Conservation (phyloP, 1,140 invertebrate species). For the Antheraea pernyi region DNA sequence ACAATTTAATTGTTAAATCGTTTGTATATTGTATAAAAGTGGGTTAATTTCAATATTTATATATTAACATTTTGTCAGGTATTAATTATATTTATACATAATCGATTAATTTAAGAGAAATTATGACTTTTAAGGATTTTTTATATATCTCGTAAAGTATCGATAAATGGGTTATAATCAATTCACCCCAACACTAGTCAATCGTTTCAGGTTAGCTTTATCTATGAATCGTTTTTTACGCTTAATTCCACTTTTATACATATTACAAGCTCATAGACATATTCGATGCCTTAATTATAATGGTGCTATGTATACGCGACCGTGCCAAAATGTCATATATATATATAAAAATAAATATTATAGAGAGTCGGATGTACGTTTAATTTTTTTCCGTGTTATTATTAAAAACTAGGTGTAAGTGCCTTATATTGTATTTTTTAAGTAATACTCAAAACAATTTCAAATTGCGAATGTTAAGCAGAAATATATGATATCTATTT, state of each 20-base stretch:
- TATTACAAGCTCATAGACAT: neutral
- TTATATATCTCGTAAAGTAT: too few relatives aligned
- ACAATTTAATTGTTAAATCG: conserved; percentile 33
- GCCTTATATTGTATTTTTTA: conserved; percentile 62
- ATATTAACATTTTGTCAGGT: too few relatives aligned
- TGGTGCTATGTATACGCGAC: conserved; percentile 27
- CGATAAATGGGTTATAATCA: neutral
- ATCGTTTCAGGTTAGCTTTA: too few relatives aligned
- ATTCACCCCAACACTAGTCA: neutral
- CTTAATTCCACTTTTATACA: neutral
- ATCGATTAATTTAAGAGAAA: too few relatives aligned
- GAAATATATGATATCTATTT: conserved; percentile 73
- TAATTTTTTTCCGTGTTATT: neutral
- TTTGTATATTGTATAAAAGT: neutral
- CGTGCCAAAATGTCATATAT: conserved; percentile 13
- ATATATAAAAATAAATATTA: neutral
- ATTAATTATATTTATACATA: too few relatives aligned
- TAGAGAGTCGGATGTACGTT: neutral
- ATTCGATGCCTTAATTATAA: conserved; percentile 1
- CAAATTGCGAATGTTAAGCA: conserved; percentile 66
- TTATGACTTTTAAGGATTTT: too few relatives aligned
- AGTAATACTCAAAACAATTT: conserved; percentile 69
- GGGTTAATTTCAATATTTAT: neutral
- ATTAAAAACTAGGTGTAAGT: conserved; percentile 33
- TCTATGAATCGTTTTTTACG: neutral